phyloP scores from a whole-genome alignment of 1,140 invertebrate species.

The Neomicropteryx cornuta region DNA sequence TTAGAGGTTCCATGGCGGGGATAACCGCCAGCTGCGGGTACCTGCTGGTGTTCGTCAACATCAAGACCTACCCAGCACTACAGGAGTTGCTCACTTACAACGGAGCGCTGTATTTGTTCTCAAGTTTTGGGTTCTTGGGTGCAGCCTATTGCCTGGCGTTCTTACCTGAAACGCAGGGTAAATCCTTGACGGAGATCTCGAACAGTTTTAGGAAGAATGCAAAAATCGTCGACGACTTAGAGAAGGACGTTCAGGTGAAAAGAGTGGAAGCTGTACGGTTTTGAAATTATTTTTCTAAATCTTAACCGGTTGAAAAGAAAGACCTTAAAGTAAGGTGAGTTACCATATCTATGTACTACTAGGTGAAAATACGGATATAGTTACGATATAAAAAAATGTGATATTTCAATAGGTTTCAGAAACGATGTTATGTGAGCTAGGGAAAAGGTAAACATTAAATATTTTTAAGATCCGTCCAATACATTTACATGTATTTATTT shows the following conservation, averaged over 20 bases:
- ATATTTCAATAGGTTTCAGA: too few species aligned
- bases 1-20: constrained; percentile 55
- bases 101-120: constrained; percentile 66
- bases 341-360: too few species aligned
- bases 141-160: constrained; percentile 54
- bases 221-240: constrained; percentile 17
- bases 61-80: constrained; percentile 58
- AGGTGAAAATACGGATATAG: too few species aligned
- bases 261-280: constrained; percentile 18
- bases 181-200: constrained; percentile 68
- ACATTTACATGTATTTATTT: too few species aligned
- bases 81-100: constrained; percentile 47
- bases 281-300: too few species aligned
- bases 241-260: constrained; percentile 15
- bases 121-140: constrained; percentile 51
- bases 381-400: too few species aligned
- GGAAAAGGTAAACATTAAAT: too few species aligned
- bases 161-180: constrained; percentile 73
- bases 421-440: too few species aligned
- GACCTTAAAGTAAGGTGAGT: too few species aligned
- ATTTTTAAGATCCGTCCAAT: too few species aligned
- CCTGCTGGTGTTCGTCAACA: constrained; percentile 54
- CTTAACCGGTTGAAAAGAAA: too few species aligned
- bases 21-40: constrained; percentile 60
- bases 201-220: constrained; percentile 40